Percentiles rank a stretch among this genome's conserved stretches.
Evolutionary conservation across 2,797 vertebrate genomes (phyloP).

Genomic region (Xiphophorus birchmanni): DNA sequence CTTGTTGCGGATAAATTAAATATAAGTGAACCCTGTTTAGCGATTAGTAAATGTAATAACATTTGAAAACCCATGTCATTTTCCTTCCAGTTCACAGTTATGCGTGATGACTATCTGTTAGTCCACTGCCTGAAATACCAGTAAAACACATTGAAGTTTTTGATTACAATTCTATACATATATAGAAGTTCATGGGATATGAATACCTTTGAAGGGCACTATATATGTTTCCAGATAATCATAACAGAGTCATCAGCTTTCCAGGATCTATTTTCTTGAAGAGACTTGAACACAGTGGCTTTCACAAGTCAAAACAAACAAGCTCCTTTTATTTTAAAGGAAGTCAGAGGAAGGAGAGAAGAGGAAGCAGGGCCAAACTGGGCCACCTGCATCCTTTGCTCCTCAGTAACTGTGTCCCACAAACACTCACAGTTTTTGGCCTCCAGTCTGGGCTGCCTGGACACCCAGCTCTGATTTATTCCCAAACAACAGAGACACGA

Average conservation of each 20-base stretch:
- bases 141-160: background rate
- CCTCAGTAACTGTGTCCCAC: constrained; percentile 40
- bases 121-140: background rate
- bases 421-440: constrained; percentile 37
- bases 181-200: background rate
- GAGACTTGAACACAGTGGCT: constrained; percentile 42
- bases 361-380: constrained; percentile 62
- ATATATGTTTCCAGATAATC: background rate
- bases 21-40: background rate
- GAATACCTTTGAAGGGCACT: background rate
- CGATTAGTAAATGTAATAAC: background rate
- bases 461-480: constrained; percentile 65
- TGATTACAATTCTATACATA: background rate
- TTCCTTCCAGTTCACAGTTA: background rate
- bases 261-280: constrained; percentile 32
- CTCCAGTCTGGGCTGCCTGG: constrained; percentile 64
- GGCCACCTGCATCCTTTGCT: constrained; percentile 79
- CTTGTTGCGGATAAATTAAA: background rate
- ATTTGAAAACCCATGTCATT: background rate
- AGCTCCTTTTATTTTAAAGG: constrained; percentile 60
- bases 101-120: background rate
- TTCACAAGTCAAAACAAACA: constrained; percentile 45
- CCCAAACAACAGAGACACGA: constrained; percentile 48
- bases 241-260: constrained; percentile 16
- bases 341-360: constrained; percentile 60